Percentiles rank a stretch among this genome's conserved stretches.
phyloP scores from a whole-genome alignment of 2,888 invertebrate genomes.

The Mesopsocus fuscifrons region DNA sequence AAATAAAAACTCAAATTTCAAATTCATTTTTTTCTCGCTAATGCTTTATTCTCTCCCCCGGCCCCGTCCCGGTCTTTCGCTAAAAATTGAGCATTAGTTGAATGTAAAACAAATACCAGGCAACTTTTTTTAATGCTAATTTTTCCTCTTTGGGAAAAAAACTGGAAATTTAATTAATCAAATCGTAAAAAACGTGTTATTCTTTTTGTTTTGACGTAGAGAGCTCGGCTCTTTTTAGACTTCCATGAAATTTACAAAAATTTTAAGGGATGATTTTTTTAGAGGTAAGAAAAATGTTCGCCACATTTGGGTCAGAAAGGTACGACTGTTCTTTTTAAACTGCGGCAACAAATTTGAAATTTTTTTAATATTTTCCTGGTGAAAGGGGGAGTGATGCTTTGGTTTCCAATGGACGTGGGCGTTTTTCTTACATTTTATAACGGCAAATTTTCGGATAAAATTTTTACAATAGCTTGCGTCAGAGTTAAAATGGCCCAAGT shows the following conservation, averaged over 20 bases:
- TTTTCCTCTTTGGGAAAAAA: constrained; percentile 2
- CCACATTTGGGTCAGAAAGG: neutral
- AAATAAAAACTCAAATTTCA: neutral
- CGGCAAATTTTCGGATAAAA: constrained; percentile 10
- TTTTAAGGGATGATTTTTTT: constrained; percentile 7
- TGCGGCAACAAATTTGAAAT: constrained; percentile 5
- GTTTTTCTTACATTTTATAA: constrained; percentile 6
- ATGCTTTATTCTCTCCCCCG: neutral
- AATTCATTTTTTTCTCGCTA: constrained; percentile 2
- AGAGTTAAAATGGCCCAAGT: constrained; percentile 1
- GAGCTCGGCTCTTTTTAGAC: neutral
- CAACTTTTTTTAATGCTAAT: constrained; percentile 10
- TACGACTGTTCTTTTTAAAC: neutral
- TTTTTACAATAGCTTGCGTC: constrained; percentile 3
- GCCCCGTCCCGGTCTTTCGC: too few species aligned
- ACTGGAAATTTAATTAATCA: constrained; percentile 7
- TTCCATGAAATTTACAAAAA: constrained; percentile 10
- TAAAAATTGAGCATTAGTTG: constrained; percentile 8
- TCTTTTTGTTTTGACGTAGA: neutral
- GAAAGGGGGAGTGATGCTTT: neutral
- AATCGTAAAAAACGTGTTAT: constrained; percentile 2
- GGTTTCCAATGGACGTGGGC: neutral
- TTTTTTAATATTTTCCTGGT: neutral
- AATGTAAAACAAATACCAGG: constrained; percentile 8
- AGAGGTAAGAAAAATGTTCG: neutral